Conservation (phyloP, 2,113 vertebrate species). For the Coregonus clupeaformis region DNA sequence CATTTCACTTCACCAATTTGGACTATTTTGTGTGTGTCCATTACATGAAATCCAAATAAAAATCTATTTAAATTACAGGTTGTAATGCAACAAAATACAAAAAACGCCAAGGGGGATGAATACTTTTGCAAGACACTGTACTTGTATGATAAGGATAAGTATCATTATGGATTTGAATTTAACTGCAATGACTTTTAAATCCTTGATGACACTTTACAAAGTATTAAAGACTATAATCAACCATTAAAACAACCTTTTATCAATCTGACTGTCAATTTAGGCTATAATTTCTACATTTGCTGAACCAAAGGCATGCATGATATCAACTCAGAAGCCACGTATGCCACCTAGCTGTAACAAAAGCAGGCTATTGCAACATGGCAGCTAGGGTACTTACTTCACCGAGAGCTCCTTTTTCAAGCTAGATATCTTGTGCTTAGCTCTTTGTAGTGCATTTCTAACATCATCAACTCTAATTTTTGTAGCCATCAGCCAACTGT, state of each 20-base stretch:
- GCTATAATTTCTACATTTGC: no score
- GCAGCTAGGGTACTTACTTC: slow-evolving; percentile 16
- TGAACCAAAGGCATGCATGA: not conserved
- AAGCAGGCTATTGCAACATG: not conserved
- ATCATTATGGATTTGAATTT: not conserved
- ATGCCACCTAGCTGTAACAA: not conserved
- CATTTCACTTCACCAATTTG: no score
- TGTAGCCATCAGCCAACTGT: slow-evolving; percentile 4
- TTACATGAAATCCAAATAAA: no score
- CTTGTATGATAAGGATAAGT: not conserved
- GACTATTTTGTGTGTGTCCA: no score
- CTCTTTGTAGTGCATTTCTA: slow-evolving; percentile 3
- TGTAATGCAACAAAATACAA: no score
- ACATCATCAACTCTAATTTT: not conserved
- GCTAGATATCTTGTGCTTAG: not conserved
- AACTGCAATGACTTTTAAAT: no score
- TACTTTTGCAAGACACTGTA: no score
- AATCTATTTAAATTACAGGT: no score
- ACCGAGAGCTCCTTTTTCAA: slow-evolving; percentile 5
- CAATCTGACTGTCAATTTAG: not conserved
- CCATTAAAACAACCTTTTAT: not conserved
- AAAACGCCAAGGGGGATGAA: no score
- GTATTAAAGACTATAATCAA: not conserved
- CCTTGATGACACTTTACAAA: no score
- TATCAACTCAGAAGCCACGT: not conserved